A percentile compares a stretch with the other conserved stretches of the same genome.
Conservation (phyloP, 2,888 invertebrate species). For the Drosophila buzzatii region DNA sequence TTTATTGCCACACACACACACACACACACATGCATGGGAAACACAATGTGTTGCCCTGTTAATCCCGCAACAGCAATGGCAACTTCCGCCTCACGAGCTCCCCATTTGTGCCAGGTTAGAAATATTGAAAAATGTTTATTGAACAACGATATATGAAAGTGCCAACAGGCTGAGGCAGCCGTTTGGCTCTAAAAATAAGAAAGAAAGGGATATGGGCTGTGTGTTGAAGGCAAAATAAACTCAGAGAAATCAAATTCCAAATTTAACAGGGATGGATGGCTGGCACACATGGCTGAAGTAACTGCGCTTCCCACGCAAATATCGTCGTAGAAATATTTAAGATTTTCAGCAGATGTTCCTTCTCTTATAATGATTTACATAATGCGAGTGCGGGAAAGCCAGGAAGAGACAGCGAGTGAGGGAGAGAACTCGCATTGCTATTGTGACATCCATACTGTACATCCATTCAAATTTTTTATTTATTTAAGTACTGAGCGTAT, state of each 20-base stretch:
- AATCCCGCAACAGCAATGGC: constrained; percentile 69
- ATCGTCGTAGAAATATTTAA: constrained; percentile 55
- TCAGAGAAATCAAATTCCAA: constrained; percentile 66
- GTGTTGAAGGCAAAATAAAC: constrained; percentile 53
- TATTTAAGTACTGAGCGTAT: constrained; percentile 6
- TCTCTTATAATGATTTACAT: constrained; percentile 68
- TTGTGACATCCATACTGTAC: constrained; percentile 41
- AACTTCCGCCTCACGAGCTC: constrained; percentile 23
- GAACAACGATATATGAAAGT: constrained; percentile 64
- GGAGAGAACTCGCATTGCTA: constrained; percentile 9
- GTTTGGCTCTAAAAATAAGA: constrained; percentile 13
- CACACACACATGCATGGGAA: constrained; percentile 5
- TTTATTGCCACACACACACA: constrained; percentile 13
- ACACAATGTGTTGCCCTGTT: constrained; percentile 41
- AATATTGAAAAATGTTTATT: constrained; percentile 77
- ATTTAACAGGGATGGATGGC: constrained; percentile 33
- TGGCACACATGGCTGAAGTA: constrained; percentile 8
- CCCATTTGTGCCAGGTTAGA: constrained; percentile 54
- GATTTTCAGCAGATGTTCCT: constrained; percentile 70
- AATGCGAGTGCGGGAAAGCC: constrained; percentile 40
- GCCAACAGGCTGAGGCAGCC: constrained; percentile 34
- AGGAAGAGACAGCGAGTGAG: too few species aligned
- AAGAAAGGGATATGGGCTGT: constrained; percentile 3
- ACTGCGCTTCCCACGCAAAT: not conserved
- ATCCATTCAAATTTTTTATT: constrained; percentile 9